Conservation (phyloP, 1,140 invertebrate species). For the Ostrea denselamellosa region DNA sequence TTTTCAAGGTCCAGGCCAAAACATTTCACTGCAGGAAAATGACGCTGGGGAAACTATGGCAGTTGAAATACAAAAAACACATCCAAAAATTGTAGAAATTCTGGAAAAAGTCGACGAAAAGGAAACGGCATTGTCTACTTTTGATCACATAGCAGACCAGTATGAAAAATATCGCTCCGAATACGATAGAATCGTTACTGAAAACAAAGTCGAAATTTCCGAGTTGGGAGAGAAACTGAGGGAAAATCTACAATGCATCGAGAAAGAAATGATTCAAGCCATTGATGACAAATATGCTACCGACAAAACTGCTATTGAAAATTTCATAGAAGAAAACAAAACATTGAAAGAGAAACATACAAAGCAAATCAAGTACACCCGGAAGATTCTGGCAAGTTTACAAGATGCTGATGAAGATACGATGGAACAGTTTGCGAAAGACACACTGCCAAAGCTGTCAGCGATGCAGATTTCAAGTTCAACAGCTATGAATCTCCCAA, state of each 20-base stretch:
- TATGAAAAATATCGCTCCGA: constrained; percentile 33
- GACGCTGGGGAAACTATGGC: not conserved
- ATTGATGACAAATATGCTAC: constrained; percentile 39
- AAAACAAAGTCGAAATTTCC: constrained; percentile 42
- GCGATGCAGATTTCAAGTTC: constrained; percentile 40
- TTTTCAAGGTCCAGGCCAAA: not conserved
- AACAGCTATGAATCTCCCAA: constrained; percentile 26
- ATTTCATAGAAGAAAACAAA: constrained; percentile 38
- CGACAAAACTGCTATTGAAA: constrained; percentile 36
- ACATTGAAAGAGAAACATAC: constrained; percentile 39
- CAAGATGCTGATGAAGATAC: constrained; percentile 44
- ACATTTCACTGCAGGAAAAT: not conserved
- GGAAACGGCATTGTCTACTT: not conserved
- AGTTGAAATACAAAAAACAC: not conserved
- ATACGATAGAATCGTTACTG: constrained; percentile 38
- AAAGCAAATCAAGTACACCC: constrained; percentile 45
- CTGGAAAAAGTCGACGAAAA: constrained; percentile 29
- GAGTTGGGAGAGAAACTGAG: constrained; percentile 35
- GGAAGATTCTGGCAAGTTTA: constrained; percentile 28
- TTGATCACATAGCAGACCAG: not conserved
- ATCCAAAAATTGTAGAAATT: not conserved
- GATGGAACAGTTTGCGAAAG: constrained; percentile 46
- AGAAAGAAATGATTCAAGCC: constrained; percentile 5
- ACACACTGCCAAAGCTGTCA: constrained; percentile 36
- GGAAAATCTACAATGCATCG: not conserved